phyloP scores from a whole-genome alignment of 2,113 vertebrate genomes.

The Scomber japonicus region DNA sequence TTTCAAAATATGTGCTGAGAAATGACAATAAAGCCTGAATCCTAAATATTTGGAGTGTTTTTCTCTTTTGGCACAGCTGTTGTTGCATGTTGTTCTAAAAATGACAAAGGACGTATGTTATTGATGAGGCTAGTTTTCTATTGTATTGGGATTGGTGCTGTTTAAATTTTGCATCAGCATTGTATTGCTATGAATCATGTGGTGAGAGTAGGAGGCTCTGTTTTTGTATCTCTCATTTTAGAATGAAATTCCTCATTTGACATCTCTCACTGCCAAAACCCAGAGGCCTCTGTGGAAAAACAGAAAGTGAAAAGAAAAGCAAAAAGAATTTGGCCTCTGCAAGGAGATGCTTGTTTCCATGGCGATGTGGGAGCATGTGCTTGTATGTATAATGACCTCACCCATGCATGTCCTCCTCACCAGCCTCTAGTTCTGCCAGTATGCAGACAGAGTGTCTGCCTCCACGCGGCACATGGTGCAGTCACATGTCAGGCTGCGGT shows the following conservation, averaged over 20 bases:
- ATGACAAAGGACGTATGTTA: not conserved
- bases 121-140: not conserved
- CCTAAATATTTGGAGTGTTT: too few relatives aligned
- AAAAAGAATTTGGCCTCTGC: constrained; percentile 32
- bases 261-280: constrained; percentile 42
- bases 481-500: constrained; percentile 27
- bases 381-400: constrained; percentile 68
- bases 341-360: constrained; percentile 76
- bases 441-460: constrained; percentile 45
- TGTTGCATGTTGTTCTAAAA: not conserved
- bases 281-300: constrained; percentile 27
- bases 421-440: constrained; percentile 47
- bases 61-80: too few relatives aligned
- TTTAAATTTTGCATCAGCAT: constrained; percentile 3
- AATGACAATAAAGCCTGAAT: too few relatives aligned
- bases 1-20: too few relatives aligned
- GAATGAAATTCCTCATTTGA: constrained; percentile 55
- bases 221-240: constrained; percentile 52
- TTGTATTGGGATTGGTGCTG: not conserved
- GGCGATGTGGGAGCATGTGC: constrained; percentile 62
- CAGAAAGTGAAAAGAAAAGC: constrained; percentile 17
- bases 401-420: constrained; percentile 32
- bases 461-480: constrained; percentile 44
- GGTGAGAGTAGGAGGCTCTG: constrained; percentile 49
- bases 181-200: constrained; percentile 46